Base-by-base conservation (phyloP, 2,113 vertebrate genomes). In the Elaphurus davidianus region DNA sequence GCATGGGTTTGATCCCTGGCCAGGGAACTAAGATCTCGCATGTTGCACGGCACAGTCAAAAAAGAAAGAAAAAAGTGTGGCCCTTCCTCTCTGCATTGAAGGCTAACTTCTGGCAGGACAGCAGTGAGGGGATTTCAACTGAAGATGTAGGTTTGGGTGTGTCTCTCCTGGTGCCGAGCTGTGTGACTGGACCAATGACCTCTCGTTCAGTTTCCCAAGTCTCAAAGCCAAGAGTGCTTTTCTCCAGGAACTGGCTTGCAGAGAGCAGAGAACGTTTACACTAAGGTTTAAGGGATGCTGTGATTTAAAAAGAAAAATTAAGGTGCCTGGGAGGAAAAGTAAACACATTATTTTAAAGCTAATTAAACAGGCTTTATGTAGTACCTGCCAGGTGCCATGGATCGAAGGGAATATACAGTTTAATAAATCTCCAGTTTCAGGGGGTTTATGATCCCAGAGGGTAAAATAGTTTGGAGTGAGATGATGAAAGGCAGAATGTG, bases 291-390 rank as follows among this genome's bases (percentile, higher is more conserved):
- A 93, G 60, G n/a, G 79, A 81, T 23, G 16, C 52, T 93, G 28
- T 96, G 43, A 89, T 89, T 97, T 91, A 62, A 91, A 96, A 96
- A 43, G 33, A 92, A 97, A 79, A 85, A 54, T 89, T 54, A 82
- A 25, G 57, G 76, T 30, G 84, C 64, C 54, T 94, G 45, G 67
- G 71, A 97, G 50, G 88, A 97, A 57, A 96, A 96, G 81, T 82
- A 87, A 96, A 52, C 12, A 74, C 30, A 95, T 67, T 92, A 82
- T 87, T 89, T 93, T 96, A 91, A 96, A 83, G 86, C 62, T 97
- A 96, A 97, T 94, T 95, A 93, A 98, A 86, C 84, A 92, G 84
- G n/a, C 50, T 95, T 97, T 94, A 89, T 94, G 94, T 96, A 91
- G 81, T 96, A 86, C 17, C 67, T 90, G 13, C 33, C 87, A 92